Conservation (phyloP, 2,888 invertebrate species). For the Dermolepida albohirtum region DNA sequence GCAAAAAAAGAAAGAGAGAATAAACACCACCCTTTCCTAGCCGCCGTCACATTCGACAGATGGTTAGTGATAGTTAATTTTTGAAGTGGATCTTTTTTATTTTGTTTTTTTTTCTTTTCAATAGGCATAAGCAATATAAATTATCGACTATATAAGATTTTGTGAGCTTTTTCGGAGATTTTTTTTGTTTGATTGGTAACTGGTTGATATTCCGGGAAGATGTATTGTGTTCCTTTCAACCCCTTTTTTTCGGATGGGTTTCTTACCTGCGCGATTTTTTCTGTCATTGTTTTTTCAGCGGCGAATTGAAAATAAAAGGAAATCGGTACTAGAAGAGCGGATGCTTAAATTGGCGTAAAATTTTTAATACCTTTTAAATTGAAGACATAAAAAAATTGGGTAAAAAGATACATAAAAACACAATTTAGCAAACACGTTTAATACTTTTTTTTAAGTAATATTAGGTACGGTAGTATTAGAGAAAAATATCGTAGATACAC, state of each 20-base stretch:
- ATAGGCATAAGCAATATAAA: constrained; percentile 8
- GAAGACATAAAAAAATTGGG: neutral
- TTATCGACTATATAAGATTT: constrained; percentile 18
- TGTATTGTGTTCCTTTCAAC: constrained; percentile 11
- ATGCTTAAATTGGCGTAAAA: constrained; percentile 15
- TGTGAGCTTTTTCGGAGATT: neutral
- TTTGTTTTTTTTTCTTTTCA: constrained; percentile 6
- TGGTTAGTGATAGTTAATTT: constrained; percentile 47
- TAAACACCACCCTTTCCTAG: constrained; percentile 16
- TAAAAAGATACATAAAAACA: neutral
- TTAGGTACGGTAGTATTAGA: too few relatives aligned
- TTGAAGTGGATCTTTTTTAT: constrained; percentile 2
- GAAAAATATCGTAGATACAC: too few relatives aligned
- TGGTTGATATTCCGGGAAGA: constrained; percentile 12
- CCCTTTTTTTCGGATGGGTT: constrained; percentile 8
- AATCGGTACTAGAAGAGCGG: neutral
- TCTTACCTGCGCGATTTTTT: constrained; percentile 26
- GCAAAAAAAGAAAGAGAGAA: constrained; percentile 44
- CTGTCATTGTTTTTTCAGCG: neutral
- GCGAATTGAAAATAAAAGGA: neutral
- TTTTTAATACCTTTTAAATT: neutral
- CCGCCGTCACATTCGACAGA: constrained; percentile 47
- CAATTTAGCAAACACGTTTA: too few relatives aligned
- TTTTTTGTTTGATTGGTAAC: neutral
- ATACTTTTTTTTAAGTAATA: too few relatives aligned